These are phyloP conservation scores for Protonibea diacanthus DNA, from an alignment of 2,797 vertebrate genomes.

Conservation along the genomic window DNA sequence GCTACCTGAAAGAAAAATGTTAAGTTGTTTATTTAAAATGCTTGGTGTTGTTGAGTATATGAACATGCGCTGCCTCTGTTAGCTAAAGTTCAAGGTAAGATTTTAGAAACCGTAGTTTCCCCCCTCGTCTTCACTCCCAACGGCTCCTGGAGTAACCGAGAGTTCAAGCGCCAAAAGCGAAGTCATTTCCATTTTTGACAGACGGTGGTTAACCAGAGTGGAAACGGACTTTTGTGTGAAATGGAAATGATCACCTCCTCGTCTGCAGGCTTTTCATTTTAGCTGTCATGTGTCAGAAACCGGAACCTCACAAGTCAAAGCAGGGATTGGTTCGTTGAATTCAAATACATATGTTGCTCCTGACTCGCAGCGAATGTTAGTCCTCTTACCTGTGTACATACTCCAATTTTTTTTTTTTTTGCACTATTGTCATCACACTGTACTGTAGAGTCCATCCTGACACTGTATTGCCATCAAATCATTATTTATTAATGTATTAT, in stretches of 20 bases:
- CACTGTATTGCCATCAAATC: conserved; percentile 47
- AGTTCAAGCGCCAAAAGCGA: conserved; percentile 45
- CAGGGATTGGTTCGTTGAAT: conserved; percentile 25
- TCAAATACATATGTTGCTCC: neutral
- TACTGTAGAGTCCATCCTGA: conserved; percentile 50
- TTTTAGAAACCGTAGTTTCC: conserved; percentile 40
- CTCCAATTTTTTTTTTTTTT: conserved; percentile 48
- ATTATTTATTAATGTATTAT: conserved; percentile 73
- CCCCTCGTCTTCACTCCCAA: neutral
- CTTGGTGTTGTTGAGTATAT: conserved; percentile 32
- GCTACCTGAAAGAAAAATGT: conserved; percentile 26
- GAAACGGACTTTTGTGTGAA: conserved; percentile 46
- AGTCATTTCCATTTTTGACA: conserved; percentile 38
- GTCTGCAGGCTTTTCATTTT: conserved; percentile 53
- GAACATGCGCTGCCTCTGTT: conserved; percentile 38
- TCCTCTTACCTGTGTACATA: conserved; percentile 41
- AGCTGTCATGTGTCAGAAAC: conserved; percentile 55
- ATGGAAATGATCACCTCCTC: conserved; percentile 41
- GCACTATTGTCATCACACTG: conserved; percentile 64
- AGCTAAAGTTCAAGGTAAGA: conserved; percentile 22
- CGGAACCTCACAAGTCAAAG: conserved; percentile 26
- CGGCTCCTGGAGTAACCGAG: conserved; percentile 20
- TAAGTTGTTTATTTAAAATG: conserved; percentile 47
- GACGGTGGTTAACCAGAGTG: conserved; percentile 41
- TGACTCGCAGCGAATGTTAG: conserved; percentile 7